A percentile compares a stretch with the other conserved stretches of the same genome.
These are phyloP conservation scores for Drosophila trapezifrons DNA, from an alignment of 1,140 invertebrate genomes.

Conservation along the genomic window DNA sequence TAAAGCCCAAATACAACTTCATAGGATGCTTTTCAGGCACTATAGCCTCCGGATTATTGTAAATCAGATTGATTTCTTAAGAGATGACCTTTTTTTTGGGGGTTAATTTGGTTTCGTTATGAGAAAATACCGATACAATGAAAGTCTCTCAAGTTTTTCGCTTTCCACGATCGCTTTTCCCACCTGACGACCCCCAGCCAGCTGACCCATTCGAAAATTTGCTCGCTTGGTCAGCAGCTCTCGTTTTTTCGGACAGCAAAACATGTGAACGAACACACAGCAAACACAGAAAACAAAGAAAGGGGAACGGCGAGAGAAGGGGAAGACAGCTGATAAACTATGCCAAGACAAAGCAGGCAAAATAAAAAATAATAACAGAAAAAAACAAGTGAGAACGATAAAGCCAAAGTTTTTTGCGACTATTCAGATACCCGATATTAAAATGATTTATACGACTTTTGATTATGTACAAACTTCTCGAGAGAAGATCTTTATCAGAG, in stretches of 20 bases:
- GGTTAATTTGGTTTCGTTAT: no score
- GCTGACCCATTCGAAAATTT: conserved; percentile 31
- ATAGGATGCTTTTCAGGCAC: no score
- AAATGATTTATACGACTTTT: conserved; percentile 18
- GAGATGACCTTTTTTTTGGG: background rate
- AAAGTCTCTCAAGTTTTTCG: background rate
- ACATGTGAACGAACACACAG: conserved; percentile 55
- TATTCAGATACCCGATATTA: conserved; percentile 16
- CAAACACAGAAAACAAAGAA: conserved; percentile 54
- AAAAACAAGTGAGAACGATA: conserved; percentile 21
- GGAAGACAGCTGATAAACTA: conserved; percentile 41
- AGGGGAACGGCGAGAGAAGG: background rate
- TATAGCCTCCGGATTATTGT: no score
- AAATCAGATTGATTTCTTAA: background rate
- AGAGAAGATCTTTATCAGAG: conserved; percentile 1
- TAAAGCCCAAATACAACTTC: no score
- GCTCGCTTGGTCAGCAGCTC: conserved; percentile 35
- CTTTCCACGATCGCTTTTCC: conserved; percentile 46
- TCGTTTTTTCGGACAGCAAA: conserved; percentile 40
- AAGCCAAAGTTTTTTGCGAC: conserved; percentile 27
- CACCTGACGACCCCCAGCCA: conserved; percentile 18
- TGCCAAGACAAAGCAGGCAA: conserved; percentile 46
- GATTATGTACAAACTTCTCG: background rate
- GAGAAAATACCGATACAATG: no score
- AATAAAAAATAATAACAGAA: conserved; percentile 14